Evolutionary conservation across 2,888 invertebrate genomes (phyloP), one percentile per base, ranked within the genome.

Genomic region (Drosophila anomalata): DNA sequence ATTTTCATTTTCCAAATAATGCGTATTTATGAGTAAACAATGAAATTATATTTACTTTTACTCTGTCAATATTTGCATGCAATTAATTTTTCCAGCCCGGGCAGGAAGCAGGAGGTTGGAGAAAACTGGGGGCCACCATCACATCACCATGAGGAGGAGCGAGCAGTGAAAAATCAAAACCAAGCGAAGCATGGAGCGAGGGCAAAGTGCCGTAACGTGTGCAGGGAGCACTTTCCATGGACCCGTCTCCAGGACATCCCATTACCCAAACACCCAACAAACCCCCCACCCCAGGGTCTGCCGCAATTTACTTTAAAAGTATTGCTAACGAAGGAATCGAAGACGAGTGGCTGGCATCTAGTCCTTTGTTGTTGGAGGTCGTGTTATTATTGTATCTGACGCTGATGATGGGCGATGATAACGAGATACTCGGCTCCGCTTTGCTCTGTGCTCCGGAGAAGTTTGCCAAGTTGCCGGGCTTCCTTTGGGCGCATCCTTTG

Each of bases 51-150:
- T 89, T 89, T 84, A 81, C 83, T 87, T 81, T 75, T 60, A 69
- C 89, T 89, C 71, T 80, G 79, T 75, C 80, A 88, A 89, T 88
- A 88, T 88, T 88, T 89, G 86, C 88, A 86, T 84, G 84, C 89
- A 88, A 88, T 88, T 88, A 88, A 88, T 88, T 89, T 89, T 74
- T 60, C 79, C 65, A 77, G 73, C 57, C 66, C 69, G 51, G 59
- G 47, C 29, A 26, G 46, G 53, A 51, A 22, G n/a, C 47, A 52
- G 22, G 3, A 29, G 42, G 9, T 42, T 17, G 20, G 9, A 9
- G 20, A 11, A 11, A 55, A 29, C 52, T 62, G 44, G 44, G 22
- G 22, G 46, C 59, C 62, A 36, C 44, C 55, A 55, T 50, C 57
- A 2, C 59, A 51, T 7, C 60, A 51, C 52, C 57, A 54, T 31